Percentiles rank a stretch among this genome's conserved stretches.
These are phyloP conservation scores for Tromatobia lineatoria DNA, from an alignment of 2,888 invertebrate genomes.

Conservation along the genomic window DNA sequence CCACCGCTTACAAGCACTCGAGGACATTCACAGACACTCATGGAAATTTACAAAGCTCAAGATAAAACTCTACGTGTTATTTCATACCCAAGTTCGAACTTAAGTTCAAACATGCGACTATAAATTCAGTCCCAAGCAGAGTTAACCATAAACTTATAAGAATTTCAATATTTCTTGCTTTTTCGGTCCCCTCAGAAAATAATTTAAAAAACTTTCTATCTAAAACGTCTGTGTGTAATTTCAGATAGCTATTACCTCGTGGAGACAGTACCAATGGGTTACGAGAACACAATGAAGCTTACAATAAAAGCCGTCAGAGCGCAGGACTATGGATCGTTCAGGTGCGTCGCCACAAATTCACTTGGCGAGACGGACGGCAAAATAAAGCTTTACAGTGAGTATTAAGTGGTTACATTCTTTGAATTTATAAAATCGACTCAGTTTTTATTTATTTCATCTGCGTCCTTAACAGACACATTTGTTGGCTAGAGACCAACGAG, in stretches of 20 bases:
- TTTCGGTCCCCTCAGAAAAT: no score
- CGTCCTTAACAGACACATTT: not conserved
- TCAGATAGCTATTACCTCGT: constrained; percentile 85
- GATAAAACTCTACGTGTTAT: no score
- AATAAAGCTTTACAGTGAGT: constrained; percentile 86
- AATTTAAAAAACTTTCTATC: not conserved
- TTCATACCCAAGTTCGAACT: no score
- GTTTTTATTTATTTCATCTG: not conserved
- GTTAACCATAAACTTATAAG: no score
- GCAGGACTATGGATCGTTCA: constrained; percentile 85
- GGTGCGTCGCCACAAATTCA: constrained; percentile 86
- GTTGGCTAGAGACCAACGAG: not conserved
- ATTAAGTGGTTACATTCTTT: not conserved
- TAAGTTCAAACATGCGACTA: no score
- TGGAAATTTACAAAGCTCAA: no score
- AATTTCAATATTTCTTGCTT: no score
- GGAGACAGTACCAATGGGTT: constrained; percentile 78
- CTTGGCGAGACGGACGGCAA: constrained; percentile 86
- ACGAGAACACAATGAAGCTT: constrained; percentile 84
- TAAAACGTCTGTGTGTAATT: constrained; percentile 33
- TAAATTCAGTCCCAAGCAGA: no score
- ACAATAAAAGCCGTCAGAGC: constrained; percentile 83
- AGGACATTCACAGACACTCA: no score
- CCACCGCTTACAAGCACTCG: no score
- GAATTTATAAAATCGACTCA: not conserved